Conservation (phyloP, 2,888 invertebrate species). For the Geophilus truncorum region DNA sequence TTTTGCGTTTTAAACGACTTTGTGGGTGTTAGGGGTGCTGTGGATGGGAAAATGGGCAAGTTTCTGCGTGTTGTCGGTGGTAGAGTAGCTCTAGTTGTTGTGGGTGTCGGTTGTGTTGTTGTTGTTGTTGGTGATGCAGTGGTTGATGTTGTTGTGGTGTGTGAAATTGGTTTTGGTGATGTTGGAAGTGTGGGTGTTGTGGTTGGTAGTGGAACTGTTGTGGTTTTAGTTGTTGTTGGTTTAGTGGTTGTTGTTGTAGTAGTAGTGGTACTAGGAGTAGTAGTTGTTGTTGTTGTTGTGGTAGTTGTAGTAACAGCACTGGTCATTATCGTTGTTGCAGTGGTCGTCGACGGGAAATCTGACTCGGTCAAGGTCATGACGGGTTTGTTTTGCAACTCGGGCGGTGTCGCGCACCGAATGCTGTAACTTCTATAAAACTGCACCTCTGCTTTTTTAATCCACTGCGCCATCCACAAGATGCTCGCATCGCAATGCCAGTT, state of each 20-base stretch:
- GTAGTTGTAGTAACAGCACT: not conserved
- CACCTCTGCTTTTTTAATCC: constrained; percentile 58
- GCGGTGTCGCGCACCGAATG: constrained; percentile 50
- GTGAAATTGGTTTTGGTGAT: not conserved
- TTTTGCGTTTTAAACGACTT: not conserved
- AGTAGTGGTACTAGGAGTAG: not conserved
- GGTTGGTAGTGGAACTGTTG: constrained; percentile 9
- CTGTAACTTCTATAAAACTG: constrained; percentile 45
- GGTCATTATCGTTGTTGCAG: not conserved
- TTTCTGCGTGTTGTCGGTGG: not conserved
- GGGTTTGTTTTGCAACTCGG: constrained; percentile 42
- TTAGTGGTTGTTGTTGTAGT: not conserved
- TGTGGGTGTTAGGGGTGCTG: not conserved
- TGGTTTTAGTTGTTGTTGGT: not conserved
- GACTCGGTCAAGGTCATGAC: constrained; percentile 40
- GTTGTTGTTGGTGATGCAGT: not conserved
- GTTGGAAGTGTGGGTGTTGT: not conserved
- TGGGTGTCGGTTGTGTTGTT: not conserved
- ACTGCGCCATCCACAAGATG: constrained; percentile 50
- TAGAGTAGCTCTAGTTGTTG: not conserved
- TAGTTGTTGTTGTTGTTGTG: not conserved
- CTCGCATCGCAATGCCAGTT: constrained; percentile 60
- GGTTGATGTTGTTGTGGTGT: not conserved
- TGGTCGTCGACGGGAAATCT: constrained; percentile 35
- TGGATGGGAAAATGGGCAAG: not conserved